phyloP scores from a whole-genome alignment of 1,140 invertebrate species.

The Drosophila oshimai region DNA sequence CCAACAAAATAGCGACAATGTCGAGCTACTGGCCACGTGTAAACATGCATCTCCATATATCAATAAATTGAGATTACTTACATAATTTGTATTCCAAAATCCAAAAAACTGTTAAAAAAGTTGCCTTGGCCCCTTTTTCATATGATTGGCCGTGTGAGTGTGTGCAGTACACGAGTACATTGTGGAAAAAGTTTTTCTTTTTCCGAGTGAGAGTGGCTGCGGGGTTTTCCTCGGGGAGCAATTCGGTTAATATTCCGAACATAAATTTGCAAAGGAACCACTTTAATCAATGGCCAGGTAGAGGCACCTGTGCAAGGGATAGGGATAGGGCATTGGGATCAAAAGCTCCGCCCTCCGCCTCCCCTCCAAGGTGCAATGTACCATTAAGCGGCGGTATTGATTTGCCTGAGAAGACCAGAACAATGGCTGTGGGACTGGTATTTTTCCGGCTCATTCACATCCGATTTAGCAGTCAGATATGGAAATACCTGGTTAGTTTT shows the following conservation, averaged over 20 bases:
- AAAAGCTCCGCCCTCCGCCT: not conserved
- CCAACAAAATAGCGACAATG: slow-evolving; percentile 26
- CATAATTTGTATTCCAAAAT: slow-evolving; percentile 81
- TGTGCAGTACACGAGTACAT: slow-evolving; percentile 43
- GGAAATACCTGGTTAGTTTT: not conserved
- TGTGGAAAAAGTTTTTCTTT: slow-evolving; percentile 59
- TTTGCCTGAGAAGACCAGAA: slow-evolving; percentile 17
- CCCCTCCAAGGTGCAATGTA: slow-evolving; percentile 45
- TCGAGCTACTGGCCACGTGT: slow-evolving; percentile 31
- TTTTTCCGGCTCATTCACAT: not conserved
- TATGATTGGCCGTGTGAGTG: slow-evolving; percentile 14
- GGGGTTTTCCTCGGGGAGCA: slow-evolving; percentile 76
- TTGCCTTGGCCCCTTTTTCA: slow-evolving; percentile 54
- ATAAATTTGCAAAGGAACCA: slow-evolving; percentile 78
- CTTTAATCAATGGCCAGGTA: slow-evolving; percentile 75
- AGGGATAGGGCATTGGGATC: slow-evolving; percentile 11
- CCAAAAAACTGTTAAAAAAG: slow-evolving; percentile 79
- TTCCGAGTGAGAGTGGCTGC: slow-evolving; percentile 32
- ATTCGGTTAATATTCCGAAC: slow-evolving; percentile 78
- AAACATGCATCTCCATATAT: slow-evolving; percentile 54
- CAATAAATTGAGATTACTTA: slow-evolving; percentile 80
- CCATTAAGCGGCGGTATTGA: slow-evolving; percentile 51
- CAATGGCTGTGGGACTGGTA: slow-evolving; percentile 8
- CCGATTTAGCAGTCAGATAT: slow-evolving; percentile 1
- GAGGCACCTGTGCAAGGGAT: slow-evolving; percentile 4